A percentile compares a stretch with the other conserved stretches of the same genome.
Evolutionary conservation across 2,888 invertebrate species (phyloP).

Genomic region (Odontothrips loti): DNA sequence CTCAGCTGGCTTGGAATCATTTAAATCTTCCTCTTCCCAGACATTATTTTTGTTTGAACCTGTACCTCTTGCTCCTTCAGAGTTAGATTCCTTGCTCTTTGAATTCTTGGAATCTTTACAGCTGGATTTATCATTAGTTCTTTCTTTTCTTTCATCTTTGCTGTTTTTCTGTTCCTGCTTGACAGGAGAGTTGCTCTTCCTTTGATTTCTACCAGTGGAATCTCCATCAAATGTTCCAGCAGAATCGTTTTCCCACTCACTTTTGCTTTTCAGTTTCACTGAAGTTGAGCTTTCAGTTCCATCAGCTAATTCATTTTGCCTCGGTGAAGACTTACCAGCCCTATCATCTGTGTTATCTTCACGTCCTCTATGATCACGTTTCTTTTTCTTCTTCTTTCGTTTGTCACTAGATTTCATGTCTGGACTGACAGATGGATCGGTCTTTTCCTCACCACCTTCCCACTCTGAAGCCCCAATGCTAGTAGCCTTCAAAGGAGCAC

Average conservation of each 20-base stretch:
- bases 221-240: not conserved
- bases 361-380: not conserved
- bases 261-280: not conserved
- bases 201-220: not conserved
- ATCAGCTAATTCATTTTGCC: not conserved
- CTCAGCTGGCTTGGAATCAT: too few species aligned
- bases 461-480: not conserved
- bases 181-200: not conserved
- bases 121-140: not conserved
- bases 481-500: not conserved
- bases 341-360: not conserved
- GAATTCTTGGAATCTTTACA: not conserved
- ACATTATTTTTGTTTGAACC: not conserved
- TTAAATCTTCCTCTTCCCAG: not conserved
- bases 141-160: not conserved
- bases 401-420: not conserved
- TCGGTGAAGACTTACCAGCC: not conserved
- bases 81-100: not conserved
- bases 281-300: not conserved
- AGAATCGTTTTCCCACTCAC: not conserved
- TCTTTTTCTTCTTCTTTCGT: conserved; percentile 10
- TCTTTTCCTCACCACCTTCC: too few species aligned
- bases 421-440: not conserved
- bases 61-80: not conserved
- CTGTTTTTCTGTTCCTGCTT: not conserved